A percentile compares a stretch with the other conserved stretches of the same genome.
Conservation (phyloP, 2,888 invertebrate genomes). For the Sthenelais limicola region DNA sequence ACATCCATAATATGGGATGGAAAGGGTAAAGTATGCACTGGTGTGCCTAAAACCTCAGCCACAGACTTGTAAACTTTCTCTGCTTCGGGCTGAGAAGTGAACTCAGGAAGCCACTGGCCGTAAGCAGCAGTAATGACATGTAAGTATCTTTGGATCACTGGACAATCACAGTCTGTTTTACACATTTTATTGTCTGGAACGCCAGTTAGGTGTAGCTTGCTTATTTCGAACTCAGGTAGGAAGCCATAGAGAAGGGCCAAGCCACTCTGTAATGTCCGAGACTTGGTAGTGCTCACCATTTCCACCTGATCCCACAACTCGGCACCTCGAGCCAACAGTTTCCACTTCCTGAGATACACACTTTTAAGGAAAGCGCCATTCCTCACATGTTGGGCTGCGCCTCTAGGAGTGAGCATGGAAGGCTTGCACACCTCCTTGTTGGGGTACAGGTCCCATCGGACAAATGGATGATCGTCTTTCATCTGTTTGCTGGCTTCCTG, state of each 20-base stretch:
- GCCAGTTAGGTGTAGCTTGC: constrained; percentile 77
- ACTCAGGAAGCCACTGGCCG: constrained; percentile 31
- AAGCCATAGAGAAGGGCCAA: constrained; percentile 84
- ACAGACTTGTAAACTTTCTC: constrained; percentile 75
- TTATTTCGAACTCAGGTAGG: constrained; percentile 79
- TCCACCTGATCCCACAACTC: constrained; percentile 71
- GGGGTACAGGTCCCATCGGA: constrained; percentile 62
- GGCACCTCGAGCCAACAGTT: constrained; percentile 59
- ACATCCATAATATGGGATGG: constrained; percentile 86
- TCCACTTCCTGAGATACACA: constrained; percentile 66
- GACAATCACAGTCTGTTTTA: constrained; percentile 82
- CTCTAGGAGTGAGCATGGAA: constrained; percentile 87
- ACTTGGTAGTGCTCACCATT: constrained; percentile 84
- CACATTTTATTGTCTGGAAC: constrained; percentile 49
- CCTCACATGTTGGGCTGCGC: constrained; percentile 86
- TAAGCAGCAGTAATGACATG: constrained; percentile 47
- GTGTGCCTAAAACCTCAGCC: constrained; percentile 82
- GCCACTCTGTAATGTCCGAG: constrained; percentile 92
- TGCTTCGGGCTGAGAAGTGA: not conserved
- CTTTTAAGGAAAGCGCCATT: constrained; percentile 80
- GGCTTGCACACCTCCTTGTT: constrained; percentile 78
- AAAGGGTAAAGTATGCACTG: constrained; percentile 76
- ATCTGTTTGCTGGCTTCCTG: constrained; percentile 74
- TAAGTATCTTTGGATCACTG: constrained; percentile 78
- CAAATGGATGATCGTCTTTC: constrained; percentile 52